These are phyloP conservation scores for Aramus guarauna DNA, from an alignment of 2,113 vertebrate genomes.

Conservation along the genomic window DNA sequence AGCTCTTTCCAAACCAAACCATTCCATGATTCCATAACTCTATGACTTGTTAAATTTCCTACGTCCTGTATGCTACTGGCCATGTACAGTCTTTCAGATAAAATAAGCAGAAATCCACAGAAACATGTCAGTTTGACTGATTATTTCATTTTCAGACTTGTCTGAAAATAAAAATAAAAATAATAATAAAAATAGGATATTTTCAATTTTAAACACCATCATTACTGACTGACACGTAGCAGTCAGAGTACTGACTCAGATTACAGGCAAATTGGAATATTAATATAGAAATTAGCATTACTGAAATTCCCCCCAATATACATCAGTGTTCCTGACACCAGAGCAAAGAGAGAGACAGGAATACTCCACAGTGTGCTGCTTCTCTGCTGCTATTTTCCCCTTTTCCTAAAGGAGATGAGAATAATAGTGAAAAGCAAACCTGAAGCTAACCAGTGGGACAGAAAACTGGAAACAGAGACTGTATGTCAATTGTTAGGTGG, in stretches of 20 bases:
- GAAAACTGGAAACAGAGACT: not conserved
- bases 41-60: not conserved
- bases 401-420: not conserved
- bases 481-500: not conserved
- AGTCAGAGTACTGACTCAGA: not conserved
- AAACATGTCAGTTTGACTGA: not conserved
- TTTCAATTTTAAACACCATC: not conserved
- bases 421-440: not conserved
- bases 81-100: not conserved
- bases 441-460: not conserved
- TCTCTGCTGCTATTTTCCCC: not conserved
- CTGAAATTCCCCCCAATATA: not conserved
- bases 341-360: not conserved
- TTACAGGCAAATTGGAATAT: not conserved
- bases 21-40: not conserved
- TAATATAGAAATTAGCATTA: not conserved
- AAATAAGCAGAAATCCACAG: not conserved
- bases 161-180: not conserved
- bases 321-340: not conserved
- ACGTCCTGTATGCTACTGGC: not conserved
- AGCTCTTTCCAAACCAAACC: not conserved
- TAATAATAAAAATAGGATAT: not conserved
- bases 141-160: not conserved
- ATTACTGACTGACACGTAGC: not conserved
- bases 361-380: not conserved